Evolutionary conservation across 2,888 invertebrate species (phyloP).

Genomic region (Merodon equestris): DNA sequence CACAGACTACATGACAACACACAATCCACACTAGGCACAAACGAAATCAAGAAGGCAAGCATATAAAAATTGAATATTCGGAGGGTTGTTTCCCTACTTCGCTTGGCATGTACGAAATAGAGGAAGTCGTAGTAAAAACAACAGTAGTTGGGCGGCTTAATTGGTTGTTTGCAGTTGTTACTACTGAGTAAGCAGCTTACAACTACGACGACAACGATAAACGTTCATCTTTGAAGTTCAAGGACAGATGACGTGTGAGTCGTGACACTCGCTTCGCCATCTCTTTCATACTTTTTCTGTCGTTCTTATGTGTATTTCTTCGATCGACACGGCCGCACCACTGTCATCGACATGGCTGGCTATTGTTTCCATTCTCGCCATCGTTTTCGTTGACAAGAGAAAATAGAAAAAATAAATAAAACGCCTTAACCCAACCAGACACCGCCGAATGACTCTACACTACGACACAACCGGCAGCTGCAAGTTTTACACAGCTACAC

Average conservation of each 20-base stretch:
- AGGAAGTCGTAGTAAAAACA: neutral
- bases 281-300: conserved; percentile 28
- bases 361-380: too few species aligned
- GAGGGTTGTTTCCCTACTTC: neutral
- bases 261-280: conserved; percentile 54
- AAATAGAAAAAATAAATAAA: too few species aligned
- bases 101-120: neutral
- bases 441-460: conserved; percentile 26
- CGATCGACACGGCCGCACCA: neutral
- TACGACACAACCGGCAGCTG: conserved; percentile 42
- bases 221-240: conserved; percentile 70
- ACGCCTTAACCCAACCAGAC: conserved; percentile 17
- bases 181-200: conserved; percentile 21
- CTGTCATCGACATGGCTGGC: neutral
- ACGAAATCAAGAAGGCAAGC: too few species aligned
- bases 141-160: conserved; percentile 3
- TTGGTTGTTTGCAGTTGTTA: conserved; percentile 16
- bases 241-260: conserved; percentile 70
- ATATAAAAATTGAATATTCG: too few species aligned
- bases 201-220: conserved; percentile 30
- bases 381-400: conserved; percentile 21
- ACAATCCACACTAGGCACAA: conserved; percentile 8
- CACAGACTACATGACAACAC: too few species aligned
- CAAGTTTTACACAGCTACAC: conserved; percentile 31
- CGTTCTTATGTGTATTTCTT: conserved; percentile 1